Conservation (phyloP, 2,797 vertebrate species). For the Tokudaia tokunoshimensis region DNA sequence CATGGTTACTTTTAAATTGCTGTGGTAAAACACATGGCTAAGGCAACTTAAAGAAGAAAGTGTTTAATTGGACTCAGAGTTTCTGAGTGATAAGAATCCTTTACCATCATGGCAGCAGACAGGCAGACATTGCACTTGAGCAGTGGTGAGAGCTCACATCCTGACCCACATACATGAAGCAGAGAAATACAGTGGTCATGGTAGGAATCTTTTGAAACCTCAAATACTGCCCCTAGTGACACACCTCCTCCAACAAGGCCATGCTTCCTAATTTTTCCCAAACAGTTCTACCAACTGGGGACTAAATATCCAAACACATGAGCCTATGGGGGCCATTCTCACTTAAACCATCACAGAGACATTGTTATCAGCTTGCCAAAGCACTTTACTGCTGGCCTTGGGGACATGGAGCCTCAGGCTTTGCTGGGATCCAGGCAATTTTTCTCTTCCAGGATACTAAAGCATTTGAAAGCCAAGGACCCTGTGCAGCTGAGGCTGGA, state of each 20-base stretch:
- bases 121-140: neutral
- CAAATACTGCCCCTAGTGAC: neutral
- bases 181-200: neutral
- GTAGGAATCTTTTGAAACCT: neutral
- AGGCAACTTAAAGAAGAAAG: neutral
- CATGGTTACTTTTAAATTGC: neutral
- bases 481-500: conserved; percentile 92
- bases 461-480: conserved; percentile 91
- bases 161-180: neutral
- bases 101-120: neutral
- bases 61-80: neutral
- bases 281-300: neutral
- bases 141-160: neutral
- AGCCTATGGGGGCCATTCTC: neutral
- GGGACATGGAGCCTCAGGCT: neutral
- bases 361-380: neutral
- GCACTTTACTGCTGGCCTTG: neutral
- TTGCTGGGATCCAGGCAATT: neutral
- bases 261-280: neutral
- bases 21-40: neutral
- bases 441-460: conserved; percentile 90
- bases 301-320: neutral
- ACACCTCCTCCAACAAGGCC: neutral
- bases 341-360: neutral
- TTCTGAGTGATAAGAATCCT: neutral